A percentile compares a stretch with the other conserved stretches of the same genome.
These are phyloP conservation scores for Drosophila paramelanica DNA, from an alignment of 2,888 invertebrate species.

Conservation along the genomic window DNA sequence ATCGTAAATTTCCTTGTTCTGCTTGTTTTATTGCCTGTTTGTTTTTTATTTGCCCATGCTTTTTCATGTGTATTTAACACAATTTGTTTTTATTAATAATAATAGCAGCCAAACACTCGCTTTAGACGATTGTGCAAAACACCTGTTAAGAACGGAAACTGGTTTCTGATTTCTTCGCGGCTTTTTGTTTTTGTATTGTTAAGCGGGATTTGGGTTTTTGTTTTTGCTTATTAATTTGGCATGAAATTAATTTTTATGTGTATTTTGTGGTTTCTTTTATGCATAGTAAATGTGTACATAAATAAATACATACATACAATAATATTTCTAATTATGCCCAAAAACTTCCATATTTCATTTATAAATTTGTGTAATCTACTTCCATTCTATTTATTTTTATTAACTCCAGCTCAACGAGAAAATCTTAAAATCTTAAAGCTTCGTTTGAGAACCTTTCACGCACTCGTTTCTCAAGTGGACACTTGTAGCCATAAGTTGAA, in stretches of 20 bases:
- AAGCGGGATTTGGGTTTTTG: conserved; percentile 20
- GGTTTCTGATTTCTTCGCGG: conserved; percentile 49
- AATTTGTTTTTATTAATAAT: conserved; percentile 67
- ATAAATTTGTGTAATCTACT: conserved; percentile 10
- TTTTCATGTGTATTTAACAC: conserved; percentile 53
- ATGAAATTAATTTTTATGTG: conserved; percentile 57
- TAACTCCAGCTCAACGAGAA: background rate
- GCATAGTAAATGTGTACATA: background rate
- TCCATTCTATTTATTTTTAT: conserved; percentile 6
- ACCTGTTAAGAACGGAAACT: conserved; percentile 69
- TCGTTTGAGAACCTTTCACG: conserved; percentile 27
- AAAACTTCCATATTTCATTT: background rate
- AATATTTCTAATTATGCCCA: background rate
- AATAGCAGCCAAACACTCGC: conserved; percentile 57
- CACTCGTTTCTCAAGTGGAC: conserved; percentile 42
- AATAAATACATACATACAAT: background rate
- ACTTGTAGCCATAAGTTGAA: conserved; percentile 41
- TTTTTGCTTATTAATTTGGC: conserved; percentile 47
- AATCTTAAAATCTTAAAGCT: conserved; percentile 9
- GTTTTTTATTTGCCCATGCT: conserved; percentile 31
- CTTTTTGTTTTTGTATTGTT: conserved; percentile 14
- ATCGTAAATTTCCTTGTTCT: conserved; percentile 52
- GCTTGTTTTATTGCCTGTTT: conserved; percentile 37
- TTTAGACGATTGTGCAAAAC: conserved; percentile 42
- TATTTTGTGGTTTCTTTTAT: conserved; percentile 13